A percentile compares a stretch with the other conserved stretches of the same genome.
Evolutionary conservation across 2,888 invertebrate genomes (phyloP).

Genomic region (Ceratothoa steindachneri): DNA sequence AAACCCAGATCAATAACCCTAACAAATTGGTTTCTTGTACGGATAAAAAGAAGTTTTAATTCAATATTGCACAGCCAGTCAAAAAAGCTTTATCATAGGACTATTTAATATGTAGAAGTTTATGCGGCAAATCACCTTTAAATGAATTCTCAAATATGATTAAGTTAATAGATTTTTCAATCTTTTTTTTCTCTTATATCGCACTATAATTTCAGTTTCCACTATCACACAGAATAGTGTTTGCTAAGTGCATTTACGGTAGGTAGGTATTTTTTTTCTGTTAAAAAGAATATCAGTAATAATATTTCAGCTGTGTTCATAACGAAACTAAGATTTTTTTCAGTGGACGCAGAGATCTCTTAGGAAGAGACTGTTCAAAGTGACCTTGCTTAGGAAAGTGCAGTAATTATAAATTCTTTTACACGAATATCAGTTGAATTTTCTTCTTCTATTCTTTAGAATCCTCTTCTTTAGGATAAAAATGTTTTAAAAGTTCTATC

Average conservation of each 20-base stretch:
- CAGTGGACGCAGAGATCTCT: neutral
- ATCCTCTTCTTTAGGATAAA: constrained; percentile 11
- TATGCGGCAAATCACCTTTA: too few species aligned
- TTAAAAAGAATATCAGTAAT: neutral
- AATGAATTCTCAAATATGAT: too few species aligned
- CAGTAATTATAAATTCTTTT: neutral
- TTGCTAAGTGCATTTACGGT: too few species aligned
- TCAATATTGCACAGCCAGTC: neutral
- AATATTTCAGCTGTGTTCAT: neutral
- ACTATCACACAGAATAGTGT: too few species aligned
- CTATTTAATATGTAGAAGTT: neutral
- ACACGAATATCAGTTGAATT: neutral
- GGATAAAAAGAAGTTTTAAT: neutral
- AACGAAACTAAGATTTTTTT: neutral
- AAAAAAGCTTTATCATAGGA: neutral
- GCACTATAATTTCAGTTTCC: too few species aligned
- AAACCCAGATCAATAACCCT: too few species aligned
- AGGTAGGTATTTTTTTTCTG: neutral
- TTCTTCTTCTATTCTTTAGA: neutral
- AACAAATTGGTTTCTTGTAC: too few species aligned
- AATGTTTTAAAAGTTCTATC: constrained; percentile 44
- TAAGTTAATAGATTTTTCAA: too few species aligned
- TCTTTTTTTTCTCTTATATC: too few species aligned
- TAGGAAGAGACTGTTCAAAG: neutral
- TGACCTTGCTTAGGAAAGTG: neutral